Evolutionary conservation across 2,888 invertebrate genomes (phyloP).

Genomic region (Andrena haemorrhoa): DNA sequence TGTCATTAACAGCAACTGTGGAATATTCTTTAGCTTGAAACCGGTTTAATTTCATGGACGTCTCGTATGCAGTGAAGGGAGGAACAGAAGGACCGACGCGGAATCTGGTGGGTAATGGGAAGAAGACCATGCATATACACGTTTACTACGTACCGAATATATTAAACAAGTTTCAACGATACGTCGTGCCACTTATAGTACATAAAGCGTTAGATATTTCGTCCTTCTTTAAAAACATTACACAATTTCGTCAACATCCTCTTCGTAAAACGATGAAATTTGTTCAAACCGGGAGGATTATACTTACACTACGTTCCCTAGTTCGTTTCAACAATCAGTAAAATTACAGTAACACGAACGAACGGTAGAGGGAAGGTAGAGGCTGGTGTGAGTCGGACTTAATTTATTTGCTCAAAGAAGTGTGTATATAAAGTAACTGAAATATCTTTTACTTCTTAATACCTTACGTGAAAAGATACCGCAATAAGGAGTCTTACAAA

Average conservation of each 20-base stretch:
- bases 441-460: constrained; percentile 58
- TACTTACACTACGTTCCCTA: constrained; percentile 24
- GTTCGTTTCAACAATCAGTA: constrained; percentile 11
- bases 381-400: constrained; percentile 42
- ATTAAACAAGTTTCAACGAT: constrained; percentile 56
- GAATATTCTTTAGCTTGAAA: background rate
- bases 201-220: constrained; percentile 45
- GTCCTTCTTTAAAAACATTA: constrained; percentile 23
- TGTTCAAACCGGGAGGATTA: constrained; percentile 15
- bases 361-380: constrained; percentile 12
- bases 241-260: constrained; percentile 24
- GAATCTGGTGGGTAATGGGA: constrained; percentile 11
- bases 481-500: constrained; percentile 62
- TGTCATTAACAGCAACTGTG: background rate
- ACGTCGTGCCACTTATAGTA: constrained; percentile 46
- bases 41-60: constrained; percentile 23
- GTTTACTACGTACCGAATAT: constrained; percentile 49
- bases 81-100: background rate
- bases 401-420: constrained; percentile 56
- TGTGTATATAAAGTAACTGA: constrained; percentile 60
- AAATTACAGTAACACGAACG: constrained; percentile 1
- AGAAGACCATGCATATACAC: background rate
- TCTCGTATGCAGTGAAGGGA: background rate
- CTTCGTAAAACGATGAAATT: constrained; percentile 23
- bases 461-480: constrained; percentile 60